Evolutionary conservation across 2,888 invertebrate genomes (phyloP).

Genomic region (Melanotus villosus): DNA sequence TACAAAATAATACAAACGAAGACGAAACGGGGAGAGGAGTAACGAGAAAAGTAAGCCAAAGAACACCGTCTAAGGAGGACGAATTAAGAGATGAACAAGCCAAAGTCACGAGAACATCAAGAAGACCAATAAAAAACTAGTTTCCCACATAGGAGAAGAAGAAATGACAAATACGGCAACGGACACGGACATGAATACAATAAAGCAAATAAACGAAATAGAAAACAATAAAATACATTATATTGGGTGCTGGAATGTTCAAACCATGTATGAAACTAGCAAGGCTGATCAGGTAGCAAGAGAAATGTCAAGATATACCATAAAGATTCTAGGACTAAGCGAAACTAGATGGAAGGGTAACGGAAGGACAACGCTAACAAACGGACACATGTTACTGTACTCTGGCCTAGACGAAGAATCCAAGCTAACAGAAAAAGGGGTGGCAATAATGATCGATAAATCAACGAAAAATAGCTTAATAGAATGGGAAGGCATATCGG

Average conservation of each 20-base stretch:
- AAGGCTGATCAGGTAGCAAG: background rate
- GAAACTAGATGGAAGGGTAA: conserved; percentile 1
- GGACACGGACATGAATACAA: conserved; percentile 4
- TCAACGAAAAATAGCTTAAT: background rate
- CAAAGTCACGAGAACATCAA: conserved; percentile 1
- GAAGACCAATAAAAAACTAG: conserved; percentile 10
- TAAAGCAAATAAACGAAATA: conserved; percentile 6
- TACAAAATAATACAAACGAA: background rate
- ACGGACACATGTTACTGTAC: background rate
- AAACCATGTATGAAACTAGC: background rate
- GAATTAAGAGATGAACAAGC: background rate
- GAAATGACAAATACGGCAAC: background rate
- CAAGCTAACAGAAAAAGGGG: background rate
- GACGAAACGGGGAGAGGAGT: background rate
- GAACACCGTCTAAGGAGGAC: conserved; percentile 7
- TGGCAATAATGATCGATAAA: conserved; percentile 9
- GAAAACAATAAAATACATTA: too few relatives aligned
- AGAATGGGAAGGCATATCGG: too few relatives aligned
- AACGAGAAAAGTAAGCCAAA: conserved; percentile 4
- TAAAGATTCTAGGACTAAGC: conserved; percentile 6
- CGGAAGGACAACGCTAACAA: background rate
- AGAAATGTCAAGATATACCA: background rate
- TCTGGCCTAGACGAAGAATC: too few relatives aligned
- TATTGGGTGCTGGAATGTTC: background rate
- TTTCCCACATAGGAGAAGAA: conserved; percentile 5